phyloP scores from a whole-genome alignment of 2,888 invertebrate genomes.

The Bombylius major region DNA sequence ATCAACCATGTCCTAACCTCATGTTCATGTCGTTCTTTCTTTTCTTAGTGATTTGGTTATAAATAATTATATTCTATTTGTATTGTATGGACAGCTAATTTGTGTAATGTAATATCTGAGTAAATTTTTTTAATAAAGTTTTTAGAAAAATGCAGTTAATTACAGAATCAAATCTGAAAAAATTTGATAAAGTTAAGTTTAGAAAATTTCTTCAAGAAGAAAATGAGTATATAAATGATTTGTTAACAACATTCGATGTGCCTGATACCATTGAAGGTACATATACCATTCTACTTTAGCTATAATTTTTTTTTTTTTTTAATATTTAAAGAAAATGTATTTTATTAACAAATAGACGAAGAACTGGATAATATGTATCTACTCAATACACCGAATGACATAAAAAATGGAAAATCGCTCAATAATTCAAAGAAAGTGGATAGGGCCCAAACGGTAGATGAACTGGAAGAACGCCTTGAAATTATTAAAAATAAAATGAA shows the following conservation, averaged over 20 bases:
- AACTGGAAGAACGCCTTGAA: conserved; percentile 24
- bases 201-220: conserved; percentile 16
- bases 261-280: conserved; percentile 32
- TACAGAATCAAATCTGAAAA: conserved; percentile 6
- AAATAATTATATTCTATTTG: too few relatives aligned
- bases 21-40: too few relatives aligned
- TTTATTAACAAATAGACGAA: conserved; percentile 9
- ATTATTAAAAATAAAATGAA: conserved; percentile 33
- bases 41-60: too few relatives aligned
- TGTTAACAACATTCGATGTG: conserved; percentile 27
- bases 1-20: too few relatives aligned
- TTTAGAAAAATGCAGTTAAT: neutral
- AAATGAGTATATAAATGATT: conserved; percentile 24
- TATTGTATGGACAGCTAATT: too few relatives aligned
- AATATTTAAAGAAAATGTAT: neutral
- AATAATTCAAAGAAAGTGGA: conserved; percentile 3
- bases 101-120: too few relatives aligned
- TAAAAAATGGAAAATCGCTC: neutral
- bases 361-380: conserved; percentile 26
- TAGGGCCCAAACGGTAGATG: conserved; percentile 15
- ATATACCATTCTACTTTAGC: neutral
- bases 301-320: neutral
- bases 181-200: conserved; percentile 13
- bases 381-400: conserved; percentile 20
- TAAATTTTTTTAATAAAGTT: too few relatives aligned